These are phyloP conservation scores for Mamestra brassicae DNA, from an alignment of 2,888 invertebrate species.

Conservation along the genomic window DNA sequence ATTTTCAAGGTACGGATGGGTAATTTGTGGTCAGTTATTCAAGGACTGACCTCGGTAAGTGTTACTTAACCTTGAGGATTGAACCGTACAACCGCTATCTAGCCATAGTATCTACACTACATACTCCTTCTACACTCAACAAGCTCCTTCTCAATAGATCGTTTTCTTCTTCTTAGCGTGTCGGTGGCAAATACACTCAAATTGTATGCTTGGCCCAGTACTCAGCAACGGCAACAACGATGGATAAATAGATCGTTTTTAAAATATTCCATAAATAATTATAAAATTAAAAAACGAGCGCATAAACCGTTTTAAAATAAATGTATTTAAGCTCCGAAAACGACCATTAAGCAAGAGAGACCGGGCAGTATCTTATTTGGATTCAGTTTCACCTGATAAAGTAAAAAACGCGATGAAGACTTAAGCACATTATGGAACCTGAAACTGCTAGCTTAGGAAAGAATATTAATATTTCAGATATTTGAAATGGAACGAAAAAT, in stretches of 20 bases:
- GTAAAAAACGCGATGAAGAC: conserved; percentile 27
- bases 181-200: too few species aligned
- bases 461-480: not conserved
- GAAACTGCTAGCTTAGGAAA: conserved; percentile 6
- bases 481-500: not conserved
- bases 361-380: conserved; percentile 47
- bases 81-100: not conserved
- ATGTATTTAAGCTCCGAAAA: conserved; percentile 39
- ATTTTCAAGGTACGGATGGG: not conserved
- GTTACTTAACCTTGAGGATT: not conserved
- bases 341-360: conserved; percentile 39
- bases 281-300: conserved; percentile 16
- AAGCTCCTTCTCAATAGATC: not conserved
- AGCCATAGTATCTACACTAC: too few species aligned
- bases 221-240: too few species aligned
- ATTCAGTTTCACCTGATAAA: conserved; percentile 33
- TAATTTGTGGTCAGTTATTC: too few species aligned
- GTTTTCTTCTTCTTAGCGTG: too few species aligned
- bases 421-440: conserved; percentile 3
- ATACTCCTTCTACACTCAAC: not conserved
- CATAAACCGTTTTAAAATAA: conserved; percentile 39
- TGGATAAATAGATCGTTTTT: not conserved
- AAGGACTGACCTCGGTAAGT: too few species aligned
- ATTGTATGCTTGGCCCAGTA: too few species aligned
- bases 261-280: conserved; percentile 23